Base-by-base conservation (phyloP, 2,797 vertebrate genomes). In the Sparidentex hasta region DNA sequence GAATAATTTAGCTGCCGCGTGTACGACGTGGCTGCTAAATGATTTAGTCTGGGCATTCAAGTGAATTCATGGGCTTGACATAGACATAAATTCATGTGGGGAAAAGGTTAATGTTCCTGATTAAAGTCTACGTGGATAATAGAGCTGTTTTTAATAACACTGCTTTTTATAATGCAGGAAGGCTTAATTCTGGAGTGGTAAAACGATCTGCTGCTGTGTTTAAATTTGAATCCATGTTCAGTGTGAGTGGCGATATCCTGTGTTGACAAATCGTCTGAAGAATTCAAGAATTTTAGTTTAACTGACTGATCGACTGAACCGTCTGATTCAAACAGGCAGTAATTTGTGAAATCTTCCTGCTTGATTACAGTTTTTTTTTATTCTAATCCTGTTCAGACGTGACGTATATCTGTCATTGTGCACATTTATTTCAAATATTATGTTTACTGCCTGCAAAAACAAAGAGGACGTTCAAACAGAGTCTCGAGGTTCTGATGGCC, bases 1-100 rank as follows among this genome's bases (percentile, higher is more conserved):
- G 61, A 85, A 88, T 87, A 71, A 87, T 87, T 87, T 63, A 81
- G 63, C 27, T 52, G 2, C 47, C 48, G 13, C 63, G 50, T 71
- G 71, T 69, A 63, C 78, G 55, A 61, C 76, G 80, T 55, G 54
- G 44, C 58, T 63, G 57, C 64, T 87, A 38, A 83, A 87, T 82
- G 54, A 78, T 87, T 78, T 29, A 82, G 44, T 71, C 55, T 25
- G 6, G 21, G 50, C 73, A 76, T 78, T 74, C 76, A 71, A 82
- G 29, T 29, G 58, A 82, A 82, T 76, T 84, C 68, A 78, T 76
- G 50, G 50, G 21, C 18, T 73, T 67, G 65, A 65, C 65, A 66
- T 43, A 4, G n/a, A 71, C 41, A 84, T 81, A 71, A 65, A 74
- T 71, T 27, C 12, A 55, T 48, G 25, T 43, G 23, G 7, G 63